Evolutionary conservation across 2,888 invertebrate genomes (phyloP).

Genomic region (Caenorhabditis sp.): DNA sequence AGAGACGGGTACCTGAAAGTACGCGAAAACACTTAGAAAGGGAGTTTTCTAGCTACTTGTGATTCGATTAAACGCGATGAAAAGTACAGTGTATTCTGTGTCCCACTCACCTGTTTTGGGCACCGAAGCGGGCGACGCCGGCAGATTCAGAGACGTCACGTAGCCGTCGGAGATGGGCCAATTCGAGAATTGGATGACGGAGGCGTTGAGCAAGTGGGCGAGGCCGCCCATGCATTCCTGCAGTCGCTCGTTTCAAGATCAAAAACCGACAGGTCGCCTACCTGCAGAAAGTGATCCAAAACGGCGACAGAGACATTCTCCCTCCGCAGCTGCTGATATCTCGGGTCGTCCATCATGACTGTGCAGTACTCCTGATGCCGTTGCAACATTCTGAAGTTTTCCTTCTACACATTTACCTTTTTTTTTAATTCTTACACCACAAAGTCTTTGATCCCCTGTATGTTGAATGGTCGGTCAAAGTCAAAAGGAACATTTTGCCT

Average conservation of each 20-base stretch:
- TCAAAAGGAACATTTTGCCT: constrained; percentile 69
- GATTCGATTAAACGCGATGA: constrained; percentile 4
- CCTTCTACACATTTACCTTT: too few species aligned
- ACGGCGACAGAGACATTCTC: constrained; percentile 69
- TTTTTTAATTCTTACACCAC: constrained; percentile 58
- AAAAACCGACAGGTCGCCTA: constrained; percentile 21
- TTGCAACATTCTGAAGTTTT: constrained; percentile 71
- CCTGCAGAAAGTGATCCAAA: constrained; percentile 76
- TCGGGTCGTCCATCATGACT: constrained; percentile 62
- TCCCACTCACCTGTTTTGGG: constrained; percentile 67
- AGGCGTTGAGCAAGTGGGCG: constrained; percentile 71
- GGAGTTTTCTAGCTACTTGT: background rate
- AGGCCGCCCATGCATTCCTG: constrained; percentile 75
- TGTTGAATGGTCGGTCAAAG: constrained; percentile 69
- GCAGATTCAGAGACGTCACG: constrained; percentile 71
- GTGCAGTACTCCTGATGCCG: constrained; percentile 69
- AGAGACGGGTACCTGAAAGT: constrained; percentile 64
- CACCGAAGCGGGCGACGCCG: constrained; percentile 67
- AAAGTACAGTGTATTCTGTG: background rate
- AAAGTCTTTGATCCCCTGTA: constrained; percentile 69
- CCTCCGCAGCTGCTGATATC: constrained; percentile 56
- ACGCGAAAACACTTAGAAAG: constrained; percentile 28
- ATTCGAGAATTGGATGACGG: constrained; percentile 75
- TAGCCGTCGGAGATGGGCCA: constrained; percentile 78
- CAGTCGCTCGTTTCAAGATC: constrained; percentile 15